These are phyloP conservation scores for Aphaenogaster rudis DNA, from an alignment of 1,140 invertebrate species.

Conservation along the genomic window DNA sequence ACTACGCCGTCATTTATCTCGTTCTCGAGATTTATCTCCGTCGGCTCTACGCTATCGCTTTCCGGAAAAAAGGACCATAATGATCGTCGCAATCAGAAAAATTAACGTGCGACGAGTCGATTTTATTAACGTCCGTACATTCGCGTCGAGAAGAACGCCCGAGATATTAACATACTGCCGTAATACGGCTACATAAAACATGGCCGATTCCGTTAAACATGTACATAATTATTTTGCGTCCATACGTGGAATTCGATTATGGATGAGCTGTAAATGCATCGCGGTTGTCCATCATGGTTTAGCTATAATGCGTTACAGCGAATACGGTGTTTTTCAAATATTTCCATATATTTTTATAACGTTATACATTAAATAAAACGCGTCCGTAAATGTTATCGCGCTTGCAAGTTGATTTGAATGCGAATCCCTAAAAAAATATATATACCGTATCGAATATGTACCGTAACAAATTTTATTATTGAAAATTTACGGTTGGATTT, in stretches of 20 bases:
- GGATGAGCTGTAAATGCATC: conserved; percentile 45
- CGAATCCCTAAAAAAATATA: conserved; percentile 24
- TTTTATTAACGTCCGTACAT: neutral
- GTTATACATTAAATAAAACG: conserved; percentile 27
- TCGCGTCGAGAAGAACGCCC: neutral
- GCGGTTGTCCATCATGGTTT: conserved; percentile 13
- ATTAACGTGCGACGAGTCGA: neutral
- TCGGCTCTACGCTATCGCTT: neutral
- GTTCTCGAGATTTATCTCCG: neutral
- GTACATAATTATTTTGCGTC: conserved; percentile 31
- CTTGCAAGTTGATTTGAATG: conserved; percentile 25
- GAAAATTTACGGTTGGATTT: conserved; percentile 31
- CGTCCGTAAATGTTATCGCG: neutral
- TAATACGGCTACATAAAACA: conserved; percentile 33
- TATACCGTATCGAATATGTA: neutral
- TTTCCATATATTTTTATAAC: conserved; percentile 28
- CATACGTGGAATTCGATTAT: conserved; percentile 31
- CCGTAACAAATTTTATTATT: conserved; percentile 18
- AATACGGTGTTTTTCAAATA: neutral
- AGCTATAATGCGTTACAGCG: neutral
- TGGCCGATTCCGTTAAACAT: conserved; percentile 28
- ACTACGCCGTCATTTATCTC: conserved; percentile 45
- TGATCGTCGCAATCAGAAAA: conserved; percentile 10
- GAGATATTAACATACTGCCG: neutral
- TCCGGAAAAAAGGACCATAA: conserved; percentile 36